Evolutionary conservation across 2,113 vertebrate species (phyloP).

Genomic region (Grammomys surdaster): DNA sequence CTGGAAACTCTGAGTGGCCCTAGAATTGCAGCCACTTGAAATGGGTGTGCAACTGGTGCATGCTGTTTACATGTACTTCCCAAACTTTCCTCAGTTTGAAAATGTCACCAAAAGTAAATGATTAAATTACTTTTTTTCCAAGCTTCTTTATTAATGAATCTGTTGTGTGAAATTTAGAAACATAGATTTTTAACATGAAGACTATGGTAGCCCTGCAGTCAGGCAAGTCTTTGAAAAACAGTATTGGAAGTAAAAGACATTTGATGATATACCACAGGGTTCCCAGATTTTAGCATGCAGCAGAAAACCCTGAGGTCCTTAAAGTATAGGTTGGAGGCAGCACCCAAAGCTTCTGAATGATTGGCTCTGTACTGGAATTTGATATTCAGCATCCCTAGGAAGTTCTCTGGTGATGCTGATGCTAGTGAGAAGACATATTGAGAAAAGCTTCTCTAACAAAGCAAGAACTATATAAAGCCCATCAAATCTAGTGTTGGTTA

Average conservation of each 20-base stretch:
- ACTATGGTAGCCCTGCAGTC: neutral
- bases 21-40: neutral
- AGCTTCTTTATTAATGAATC: neutral
- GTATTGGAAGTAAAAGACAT: neutral
- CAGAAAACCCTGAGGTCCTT: neutral
- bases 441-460: neutral
- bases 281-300: slow-evolving; percentile 1
- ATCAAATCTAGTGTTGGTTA: neutral
- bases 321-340: neutral
- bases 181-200: neutral
- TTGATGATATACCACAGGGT: neutral
- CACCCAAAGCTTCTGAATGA: slow-evolving; percentile 3
- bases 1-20: neutral
- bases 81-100: neutral
- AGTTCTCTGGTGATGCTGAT: neutral
- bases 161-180: slow-evolving; percentile 18
- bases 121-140: slow-evolving; percentile 15
- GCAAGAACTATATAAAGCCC: neutral
- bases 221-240: slow-evolving; percentile 5
- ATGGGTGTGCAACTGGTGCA: neutral
- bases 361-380: neutral
- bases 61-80: slow-evolving; percentile 22
- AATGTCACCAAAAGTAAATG: neutral
- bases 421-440: neutral
- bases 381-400: neutral